phyloP scores from a whole-genome alignment of 2,113 vertebrate species.

The Leucosticte australis region DNA sequence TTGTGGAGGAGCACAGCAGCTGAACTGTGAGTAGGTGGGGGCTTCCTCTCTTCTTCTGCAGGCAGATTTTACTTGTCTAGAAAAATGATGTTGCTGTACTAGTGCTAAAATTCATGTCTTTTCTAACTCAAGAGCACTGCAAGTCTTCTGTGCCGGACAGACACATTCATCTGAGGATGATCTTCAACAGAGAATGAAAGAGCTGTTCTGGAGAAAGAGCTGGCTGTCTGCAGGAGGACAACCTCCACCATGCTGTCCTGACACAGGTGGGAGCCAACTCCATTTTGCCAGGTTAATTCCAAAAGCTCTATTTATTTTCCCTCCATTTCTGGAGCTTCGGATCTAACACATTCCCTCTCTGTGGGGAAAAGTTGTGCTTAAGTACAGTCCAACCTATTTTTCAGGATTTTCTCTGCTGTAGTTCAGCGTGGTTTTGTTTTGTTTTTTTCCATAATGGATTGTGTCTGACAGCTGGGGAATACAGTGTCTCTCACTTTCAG shows the following conservation, averaged over 20 bases:
- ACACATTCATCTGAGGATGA: neutral
- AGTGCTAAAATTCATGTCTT: neutral
- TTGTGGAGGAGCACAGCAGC: neutral
- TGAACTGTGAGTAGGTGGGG: neutral
- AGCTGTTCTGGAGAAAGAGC: accelerated
- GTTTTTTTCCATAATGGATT: neutral
- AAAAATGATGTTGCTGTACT: neutral
- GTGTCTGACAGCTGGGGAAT: neutral
- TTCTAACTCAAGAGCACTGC: neutral
- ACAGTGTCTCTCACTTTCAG: neutral
- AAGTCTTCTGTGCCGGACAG: neutral
- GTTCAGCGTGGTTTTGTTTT: neutral
- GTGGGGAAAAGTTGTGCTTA: neutral
- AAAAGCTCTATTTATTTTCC: constrained; percentile 2
- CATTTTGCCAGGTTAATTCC: neutral
- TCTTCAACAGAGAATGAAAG: neutral
- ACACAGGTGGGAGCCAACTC: neutral
- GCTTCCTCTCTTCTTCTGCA: neutral
- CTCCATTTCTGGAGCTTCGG: neutral
- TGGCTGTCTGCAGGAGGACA: accelerated
- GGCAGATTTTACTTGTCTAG: neutral
- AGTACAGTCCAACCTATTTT: neutral
- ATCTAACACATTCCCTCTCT: neutral
- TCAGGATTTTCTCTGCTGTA: neutral
- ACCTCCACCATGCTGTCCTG: neutral